phyloP scores from a whole-genome alignment of 2,113 vertebrate genomes.

The Salvelinus alpinus region DNA sequence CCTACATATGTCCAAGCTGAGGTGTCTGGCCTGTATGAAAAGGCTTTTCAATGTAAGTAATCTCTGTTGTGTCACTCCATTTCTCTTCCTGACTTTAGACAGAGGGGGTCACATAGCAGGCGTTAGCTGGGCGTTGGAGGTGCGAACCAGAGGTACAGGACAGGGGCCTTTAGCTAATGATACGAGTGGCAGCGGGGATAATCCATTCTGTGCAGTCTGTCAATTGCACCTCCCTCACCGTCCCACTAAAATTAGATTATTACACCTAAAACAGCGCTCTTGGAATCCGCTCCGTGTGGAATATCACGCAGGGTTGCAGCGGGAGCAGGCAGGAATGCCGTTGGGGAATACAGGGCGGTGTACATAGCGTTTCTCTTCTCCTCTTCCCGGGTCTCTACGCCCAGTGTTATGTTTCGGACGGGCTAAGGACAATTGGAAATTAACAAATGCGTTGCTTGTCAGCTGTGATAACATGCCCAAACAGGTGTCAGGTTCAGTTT shows the following conservation, averaged over 20 bases:
- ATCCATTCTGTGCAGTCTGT: conserved; percentile 64
- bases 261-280: conserved; percentile 65
- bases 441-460: conserved; percentile 66
- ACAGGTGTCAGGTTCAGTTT: conserved; percentile 61
- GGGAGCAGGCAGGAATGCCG: conserved; percentile 37
- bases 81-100: neutral
- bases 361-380: conserved; percentile 28
- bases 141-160: conserved; percentile 49
- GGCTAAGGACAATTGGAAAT: conserved; percentile 62
- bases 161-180: conserved; percentile 55
- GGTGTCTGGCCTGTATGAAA: neutral
- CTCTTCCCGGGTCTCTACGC: conserved; percentile 4
- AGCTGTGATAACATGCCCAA: conserved; percentile 49
- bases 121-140: conserved; percentile 36
- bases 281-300: conserved; percentile 61
- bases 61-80: neutral
- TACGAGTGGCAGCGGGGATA: conserved; percentile 55
- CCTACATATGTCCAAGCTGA: conserved; percentile 34
- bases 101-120: neutral
- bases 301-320: conserved; percentile 43
- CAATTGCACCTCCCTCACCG: conserved; percentile 47
- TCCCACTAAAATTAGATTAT: conserved; percentile 76
- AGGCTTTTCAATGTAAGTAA: neutral
- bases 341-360: conserved; percentile 44
- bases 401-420: conserved; percentile 59